Percentiles rank a stretch among this genome's conserved stretches.
These are phyloP conservation scores for Psophia crepitans DNA, from an alignment of 2,113 vertebrate species.

Conservation along the genomic window DNA sequence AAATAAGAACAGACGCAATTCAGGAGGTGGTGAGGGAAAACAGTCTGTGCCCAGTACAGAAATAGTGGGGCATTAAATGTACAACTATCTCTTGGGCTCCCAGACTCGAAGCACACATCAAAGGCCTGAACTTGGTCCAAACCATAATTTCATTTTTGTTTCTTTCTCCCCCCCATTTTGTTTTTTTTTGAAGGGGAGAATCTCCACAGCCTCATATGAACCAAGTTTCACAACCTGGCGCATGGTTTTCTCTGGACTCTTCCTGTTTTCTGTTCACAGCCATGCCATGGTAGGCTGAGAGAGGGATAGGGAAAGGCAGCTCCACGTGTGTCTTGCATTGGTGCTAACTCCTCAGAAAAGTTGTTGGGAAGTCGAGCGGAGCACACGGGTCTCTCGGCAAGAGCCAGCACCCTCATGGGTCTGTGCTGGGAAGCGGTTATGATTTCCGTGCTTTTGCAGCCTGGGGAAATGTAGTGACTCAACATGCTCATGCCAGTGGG, in stretches of 20 bases:
- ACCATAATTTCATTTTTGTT: not conserved
- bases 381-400: not conserved
- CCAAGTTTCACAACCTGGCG: not conserved
- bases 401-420: not conserved
- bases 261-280: not conserved
- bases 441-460: not conserved
- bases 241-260: not conserved
- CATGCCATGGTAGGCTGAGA: not conserved
- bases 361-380: fast-evolving
- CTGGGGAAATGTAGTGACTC: not conserved
- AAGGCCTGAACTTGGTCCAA: slow-evolving; percentile 26
- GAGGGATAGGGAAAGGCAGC: not conserved
- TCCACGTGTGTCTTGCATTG: not conserved
- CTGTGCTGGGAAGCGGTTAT: not conserved
- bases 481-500: not conserved
- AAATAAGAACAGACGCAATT: not conserved
- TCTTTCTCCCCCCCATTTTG: fast-evolving
- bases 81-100: not conserved
- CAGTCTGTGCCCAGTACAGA: not conserved
- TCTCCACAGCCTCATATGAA: not conserved
- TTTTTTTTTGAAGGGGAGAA: not conserved
- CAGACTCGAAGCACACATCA: slow-evolving; percentile 8
- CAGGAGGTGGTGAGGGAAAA: not conserved
- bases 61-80: not conserved
- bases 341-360: not conserved